Conservation (phyloP, 2,888 invertebrate genomes). For the Eulithis prunata region DNA sequence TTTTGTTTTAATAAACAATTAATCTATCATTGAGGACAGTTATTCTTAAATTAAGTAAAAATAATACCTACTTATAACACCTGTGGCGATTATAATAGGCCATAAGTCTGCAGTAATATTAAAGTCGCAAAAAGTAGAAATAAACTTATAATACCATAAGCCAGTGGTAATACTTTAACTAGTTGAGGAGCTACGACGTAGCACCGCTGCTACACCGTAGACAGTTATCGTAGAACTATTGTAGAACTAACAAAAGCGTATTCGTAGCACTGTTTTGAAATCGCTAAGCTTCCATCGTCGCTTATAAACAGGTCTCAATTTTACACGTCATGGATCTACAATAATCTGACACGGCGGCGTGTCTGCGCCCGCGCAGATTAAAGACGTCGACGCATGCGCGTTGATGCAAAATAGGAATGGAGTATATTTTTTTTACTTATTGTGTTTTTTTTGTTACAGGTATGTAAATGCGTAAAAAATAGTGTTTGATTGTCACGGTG, state of each 20-base stretch:
- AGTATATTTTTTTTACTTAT: slow-evolving; percentile 15
- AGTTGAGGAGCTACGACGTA: neutral
- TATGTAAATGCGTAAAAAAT: slow-evolving; percentile 17
- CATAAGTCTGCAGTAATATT: too few relatives aligned
- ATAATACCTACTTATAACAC: too few relatives aligned
- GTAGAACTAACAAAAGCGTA: too few relatives aligned
- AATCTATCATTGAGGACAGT: too few relatives aligned
- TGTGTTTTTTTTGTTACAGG: slow-evolving; percentile 34
- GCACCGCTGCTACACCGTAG: slow-evolving; percentile 4
- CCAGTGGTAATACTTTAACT: too few relatives aligned
- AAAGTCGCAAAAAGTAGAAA: neutral
- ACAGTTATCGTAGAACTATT: neutral
- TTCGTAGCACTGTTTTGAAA: neutral
- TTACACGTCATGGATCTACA: slow-evolving; percentile 48
- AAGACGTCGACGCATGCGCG: slow-evolving; percentile 55
- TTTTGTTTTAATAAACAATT: too few relatives aligned
- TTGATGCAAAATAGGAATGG: slow-evolving; percentile 23
- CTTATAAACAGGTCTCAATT: slow-evolving; percentile 25
- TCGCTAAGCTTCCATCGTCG: neutral
- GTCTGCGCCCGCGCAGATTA: slow-evolving; percentile 60
- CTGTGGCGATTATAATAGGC: too few relatives aligned
- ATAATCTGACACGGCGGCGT: slow-evolving; percentile 57
- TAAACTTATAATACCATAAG: neutral
- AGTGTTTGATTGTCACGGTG: too few relatives aligned
- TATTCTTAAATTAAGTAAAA: too few relatives aligned